Evolutionary conservation across 2,113 vertebrate genomes (phyloP).

Genomic region (Clarias magur): DNA sequence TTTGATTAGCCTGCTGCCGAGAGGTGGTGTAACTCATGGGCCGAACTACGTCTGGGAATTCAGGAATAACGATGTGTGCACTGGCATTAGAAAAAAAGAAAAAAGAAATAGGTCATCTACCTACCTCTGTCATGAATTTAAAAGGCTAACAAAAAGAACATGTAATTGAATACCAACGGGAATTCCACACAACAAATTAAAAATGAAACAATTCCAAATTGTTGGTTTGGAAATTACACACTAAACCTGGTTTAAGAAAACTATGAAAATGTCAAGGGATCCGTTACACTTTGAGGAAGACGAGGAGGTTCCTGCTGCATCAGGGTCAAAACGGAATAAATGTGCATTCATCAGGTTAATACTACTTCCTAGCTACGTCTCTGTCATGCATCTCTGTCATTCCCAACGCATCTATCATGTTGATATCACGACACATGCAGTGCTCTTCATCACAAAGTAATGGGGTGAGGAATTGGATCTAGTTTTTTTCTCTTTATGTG

Average conservation of each 20-base stretch:
- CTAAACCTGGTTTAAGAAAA: background rate
- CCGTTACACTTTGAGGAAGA: too few species aligned
- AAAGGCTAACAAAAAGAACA: background rate
- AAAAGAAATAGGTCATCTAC: background rate
- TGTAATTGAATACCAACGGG: background rate
- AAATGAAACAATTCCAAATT: too few species aligned
- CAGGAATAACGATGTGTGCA: background rate
- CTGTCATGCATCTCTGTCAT: too few species aligned
- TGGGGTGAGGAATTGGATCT: too few species aligned
- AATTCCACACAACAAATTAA: conserved; percentile 2
- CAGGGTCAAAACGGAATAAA: too few species aligned
- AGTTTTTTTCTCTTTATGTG: too few species aligned
- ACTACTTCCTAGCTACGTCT: too few species aligned
- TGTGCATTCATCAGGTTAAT: too few species aligned
- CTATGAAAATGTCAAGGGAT: background rate
- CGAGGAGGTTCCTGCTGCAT: too few species aligned
- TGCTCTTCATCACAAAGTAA: too few species aligned
- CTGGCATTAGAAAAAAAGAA: background rate
- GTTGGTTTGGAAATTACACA: background rate
- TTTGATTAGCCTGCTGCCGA: conserved; percentile 37
- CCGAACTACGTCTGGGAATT: conserved; percentile 31
- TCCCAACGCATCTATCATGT: too few species aligned
- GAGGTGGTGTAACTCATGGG: conserved; percentile 9
- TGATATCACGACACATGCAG: too few species aligned
- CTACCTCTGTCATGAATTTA: conserved; percentile 1